These are phyloP conservation scores for Sceloporus undulatus DNA, from an alignment of 2,113 vertebrate genomes.

Conservation along the genomic window DNA sequence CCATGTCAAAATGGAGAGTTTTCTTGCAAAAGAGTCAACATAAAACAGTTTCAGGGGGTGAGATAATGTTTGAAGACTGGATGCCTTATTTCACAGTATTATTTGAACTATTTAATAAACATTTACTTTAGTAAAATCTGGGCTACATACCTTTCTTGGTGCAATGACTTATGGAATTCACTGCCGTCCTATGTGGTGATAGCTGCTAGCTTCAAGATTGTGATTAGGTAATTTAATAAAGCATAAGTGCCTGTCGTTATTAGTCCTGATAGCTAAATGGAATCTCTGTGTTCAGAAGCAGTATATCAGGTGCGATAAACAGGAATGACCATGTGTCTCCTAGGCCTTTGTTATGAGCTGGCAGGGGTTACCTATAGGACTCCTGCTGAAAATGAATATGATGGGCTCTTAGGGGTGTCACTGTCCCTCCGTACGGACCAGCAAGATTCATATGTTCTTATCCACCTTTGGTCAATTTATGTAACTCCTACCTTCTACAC, in stretches of 20 bases:
- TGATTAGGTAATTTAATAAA: conserved; percentile 5
- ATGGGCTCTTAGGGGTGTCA: too few relatives aligned
- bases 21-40: too few relatives aligned
- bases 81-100: too few relatives aligned
- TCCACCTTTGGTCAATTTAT: neutral
- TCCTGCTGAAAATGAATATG: neutral
- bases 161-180: neutral
- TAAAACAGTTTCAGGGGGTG: too few relatives aligned
- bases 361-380: neutral
- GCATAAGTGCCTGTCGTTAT: neutral
- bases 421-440: neutral
- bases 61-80: too few relatives aligned
- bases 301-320: neutral
- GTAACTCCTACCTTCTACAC: neutral
- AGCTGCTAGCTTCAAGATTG: neutral
- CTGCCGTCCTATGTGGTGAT: neutral
- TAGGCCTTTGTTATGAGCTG: neutral
- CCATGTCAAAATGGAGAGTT: too few relatives aligned
- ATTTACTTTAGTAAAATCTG: too few relatives aligned
- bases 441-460: neutral
- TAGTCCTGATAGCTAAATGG: neutral
- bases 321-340: neutral
- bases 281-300: neutral
- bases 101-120: too few relatives aligned
- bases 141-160: too few relatives aligned